Evolutionary conservation across 2,888 invertebrate genomes (phyloP).

Genomic region (Callyntrura sp.): DNA sequence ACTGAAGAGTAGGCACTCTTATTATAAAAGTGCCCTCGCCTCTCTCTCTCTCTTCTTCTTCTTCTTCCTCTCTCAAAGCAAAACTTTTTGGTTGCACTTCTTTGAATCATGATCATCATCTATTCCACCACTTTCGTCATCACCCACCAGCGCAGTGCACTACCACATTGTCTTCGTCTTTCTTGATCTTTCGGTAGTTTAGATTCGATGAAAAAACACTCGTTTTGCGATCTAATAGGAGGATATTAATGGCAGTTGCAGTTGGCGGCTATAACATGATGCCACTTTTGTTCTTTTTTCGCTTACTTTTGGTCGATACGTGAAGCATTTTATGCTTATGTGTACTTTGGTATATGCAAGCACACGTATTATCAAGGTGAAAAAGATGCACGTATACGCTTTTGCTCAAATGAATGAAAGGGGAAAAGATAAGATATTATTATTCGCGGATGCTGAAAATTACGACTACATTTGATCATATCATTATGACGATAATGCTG

Average conservation of each 20-base stretch:
- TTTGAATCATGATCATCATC: conserved; percentile 3
- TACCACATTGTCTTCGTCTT: background rate
- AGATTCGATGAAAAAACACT: conserved; percentile 9
- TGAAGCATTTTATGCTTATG: too few relatives aligned
- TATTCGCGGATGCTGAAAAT: conserved; percentile 25
- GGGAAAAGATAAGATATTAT: background rate
- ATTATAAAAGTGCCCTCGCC: background rate
- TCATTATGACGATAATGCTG: background rate
- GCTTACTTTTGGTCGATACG: background rate
- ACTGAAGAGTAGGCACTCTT: background rate
- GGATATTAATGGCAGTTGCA: conserved; percentile 23
- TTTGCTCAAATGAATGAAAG: background rate
- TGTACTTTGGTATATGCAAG: background rate
- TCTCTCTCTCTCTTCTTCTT: background rate
- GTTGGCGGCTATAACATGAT: conserved; percentile 41
- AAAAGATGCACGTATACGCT: background rate
- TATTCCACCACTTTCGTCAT: background rate
- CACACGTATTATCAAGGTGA: background rate
- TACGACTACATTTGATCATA: conserved; percentile 33
- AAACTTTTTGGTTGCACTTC: conserved; percentile 27
- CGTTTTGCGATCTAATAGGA: conserved; percentile 1
- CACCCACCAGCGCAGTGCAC: background rate
- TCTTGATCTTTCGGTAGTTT: background rate
- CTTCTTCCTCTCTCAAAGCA: background rate
- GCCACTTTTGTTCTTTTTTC: conserved; percentile 45